Evolutionary conservation across 2,888 invertebrate genomes (phyloP).

Genomic region (Spilarctia lutea): DNA sequence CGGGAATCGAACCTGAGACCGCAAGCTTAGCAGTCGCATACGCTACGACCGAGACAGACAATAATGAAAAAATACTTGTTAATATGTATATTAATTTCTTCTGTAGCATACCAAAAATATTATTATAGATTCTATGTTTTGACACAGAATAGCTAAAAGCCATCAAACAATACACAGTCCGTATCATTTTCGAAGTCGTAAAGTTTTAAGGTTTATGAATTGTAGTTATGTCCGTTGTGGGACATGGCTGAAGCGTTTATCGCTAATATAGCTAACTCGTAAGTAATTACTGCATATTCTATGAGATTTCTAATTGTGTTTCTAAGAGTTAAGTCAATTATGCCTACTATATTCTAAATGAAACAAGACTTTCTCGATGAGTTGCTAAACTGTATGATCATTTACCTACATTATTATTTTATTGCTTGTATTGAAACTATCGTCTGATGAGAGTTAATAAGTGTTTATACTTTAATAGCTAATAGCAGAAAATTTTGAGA

Average conservation of each 20-base stretch:
- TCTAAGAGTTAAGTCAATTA: background rate
- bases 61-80: too few relatives aligned
- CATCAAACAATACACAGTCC: slow-evolving; percentile 12
- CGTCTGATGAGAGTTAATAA: background rate
- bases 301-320: background rate
- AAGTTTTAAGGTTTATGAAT: slow-evolving; percentile 25
- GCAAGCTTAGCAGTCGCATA: too few relatives aligned
- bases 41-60: too few relatives aligned
- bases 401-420: background rate
- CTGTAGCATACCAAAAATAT: background rate
- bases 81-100: background rate
- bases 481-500: background rate
- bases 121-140: background rate
- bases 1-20: too few relatives aligned
- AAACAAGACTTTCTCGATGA: background rate
- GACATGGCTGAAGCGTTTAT: slow-evolving; percentile 18
- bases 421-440: background rate
- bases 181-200: slow-evolving; percentile 35
- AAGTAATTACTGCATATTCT: background rate
- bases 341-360: background rate
- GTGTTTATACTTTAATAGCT: background rate
- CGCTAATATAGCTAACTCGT: slow-evolving; percentile 7
- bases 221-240: slow-evolving; percentile 23
- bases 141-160: background rate
- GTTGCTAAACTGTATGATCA: background rate